These are phyloP conservation scores for Gavia stellata DNA, from an alignment of 2,113 vertebrate genomes.

Conservation along the genomic window DNA sequence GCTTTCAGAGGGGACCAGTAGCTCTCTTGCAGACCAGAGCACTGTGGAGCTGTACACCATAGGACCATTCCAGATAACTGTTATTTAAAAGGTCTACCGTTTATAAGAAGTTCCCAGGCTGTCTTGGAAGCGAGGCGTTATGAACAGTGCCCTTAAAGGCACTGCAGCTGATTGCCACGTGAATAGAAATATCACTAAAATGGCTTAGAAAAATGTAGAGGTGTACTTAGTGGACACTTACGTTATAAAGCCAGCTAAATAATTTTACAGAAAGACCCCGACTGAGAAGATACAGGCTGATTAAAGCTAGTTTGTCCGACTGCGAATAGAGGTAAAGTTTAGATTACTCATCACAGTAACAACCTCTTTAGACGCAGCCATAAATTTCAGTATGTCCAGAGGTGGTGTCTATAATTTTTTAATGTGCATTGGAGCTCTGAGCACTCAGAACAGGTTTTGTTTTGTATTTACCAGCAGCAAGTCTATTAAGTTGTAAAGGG, in stretches of 20 bases:
- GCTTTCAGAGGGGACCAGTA: slow-evolving; percentile 57
- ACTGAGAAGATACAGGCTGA: slow-evolving; percentile 23
- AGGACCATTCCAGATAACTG: slow-evolving; percentile 39
- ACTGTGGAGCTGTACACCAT: not conserved
- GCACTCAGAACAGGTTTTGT: slow-evolving; percentile 56
- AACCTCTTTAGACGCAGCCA: slow-evolving; percentile 58
- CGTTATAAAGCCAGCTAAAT: slow-evolving; percentile 29
- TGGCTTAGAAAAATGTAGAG: slow-evolving; percentile 35
- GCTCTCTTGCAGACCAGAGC: slow-evolving; percentile 31
- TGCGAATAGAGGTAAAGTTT: slow-evolving; percentile 60
- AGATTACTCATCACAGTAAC: slow-evolving; percentile 54
- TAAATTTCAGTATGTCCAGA: slow-evolving; percentile 66
- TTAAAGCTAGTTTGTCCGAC: slow-evolving; percentile 49
- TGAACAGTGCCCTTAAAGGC: slow-evolving; percentile 26
- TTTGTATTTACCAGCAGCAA: slow-evolving; percentile 70
- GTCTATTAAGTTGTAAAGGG: slow-evolving; percentile 69
- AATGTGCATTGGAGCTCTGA: slow-evolving; percentile 47
- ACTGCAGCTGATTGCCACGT: slow-evolving; percentile 9
- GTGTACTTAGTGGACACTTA: slow-evolving; percentile 35
- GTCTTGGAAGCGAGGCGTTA: slow-evolving; percentile 15
- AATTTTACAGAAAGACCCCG: slow-evolving; percentile 24
- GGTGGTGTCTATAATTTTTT: slow-evolving; percentile 70
- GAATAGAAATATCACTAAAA: slow-evolving; percentile 56
- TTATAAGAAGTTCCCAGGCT: slow-evolving; percentile 43
- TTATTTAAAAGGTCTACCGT: slow-evolving; percentile 47